These are phyloP conservation scores for Manacus vitellinus DNA, from an alignment of 2,113 vertebrate genomes.

Conservation along the genomic window DNA sequence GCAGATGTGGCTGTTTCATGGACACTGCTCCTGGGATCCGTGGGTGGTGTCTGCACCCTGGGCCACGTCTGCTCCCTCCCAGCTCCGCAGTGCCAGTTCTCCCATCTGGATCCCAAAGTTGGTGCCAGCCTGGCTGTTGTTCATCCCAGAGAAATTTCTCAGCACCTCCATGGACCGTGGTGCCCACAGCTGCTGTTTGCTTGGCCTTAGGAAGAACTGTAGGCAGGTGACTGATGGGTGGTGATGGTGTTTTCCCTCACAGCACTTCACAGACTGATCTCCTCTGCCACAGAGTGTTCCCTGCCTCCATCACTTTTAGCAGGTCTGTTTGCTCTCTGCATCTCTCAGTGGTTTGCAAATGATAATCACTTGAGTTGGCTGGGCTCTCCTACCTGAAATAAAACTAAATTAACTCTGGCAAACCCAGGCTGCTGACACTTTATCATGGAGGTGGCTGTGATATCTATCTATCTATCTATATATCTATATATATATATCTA, in stretches of 20 bases:
- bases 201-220: not conserved
- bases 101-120: not conserved
- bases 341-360: not conserved
- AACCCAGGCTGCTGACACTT: not conserved
- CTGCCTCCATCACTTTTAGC: not conserved
- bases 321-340: not conserved
- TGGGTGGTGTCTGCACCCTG: constrained; percentile 27
- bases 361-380: not conserved
- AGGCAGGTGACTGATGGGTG: not conserved
- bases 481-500: no score
- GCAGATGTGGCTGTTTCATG: constrained; percentile 73
- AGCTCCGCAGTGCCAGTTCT: not conserved
- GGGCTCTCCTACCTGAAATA: not conserved
- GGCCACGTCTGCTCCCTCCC: not conserved
- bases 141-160: not conserved
- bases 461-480: not conserved
- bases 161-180: fast-evolving
- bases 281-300: not conserved
- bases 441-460: not conserved
- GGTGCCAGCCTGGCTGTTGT: not conserved
- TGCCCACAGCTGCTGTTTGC: not conserved
- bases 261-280: not conserved
- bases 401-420: not conserved
- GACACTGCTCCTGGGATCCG: constrained; percentile 18
- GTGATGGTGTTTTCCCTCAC: not conserved